phyloP scores from a whole-genome alignment of 2,888 invertebrate genomes.

The Dicyrtoma fusca region DNA sequence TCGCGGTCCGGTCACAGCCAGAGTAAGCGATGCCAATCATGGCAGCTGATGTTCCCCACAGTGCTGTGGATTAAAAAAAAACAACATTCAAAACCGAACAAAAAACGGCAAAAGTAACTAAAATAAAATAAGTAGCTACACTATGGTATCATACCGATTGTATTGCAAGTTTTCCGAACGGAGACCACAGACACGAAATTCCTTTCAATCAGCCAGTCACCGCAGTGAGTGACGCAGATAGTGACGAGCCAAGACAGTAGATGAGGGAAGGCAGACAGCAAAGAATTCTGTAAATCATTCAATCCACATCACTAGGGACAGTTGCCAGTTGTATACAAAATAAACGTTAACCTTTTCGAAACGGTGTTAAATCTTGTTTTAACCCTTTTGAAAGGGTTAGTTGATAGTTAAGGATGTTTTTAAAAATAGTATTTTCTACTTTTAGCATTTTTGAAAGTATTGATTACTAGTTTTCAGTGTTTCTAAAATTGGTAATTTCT shows the following conservation, averaged over 20 bases:
- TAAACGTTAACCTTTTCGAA: too few species aligned
- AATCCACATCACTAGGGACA: too few species aligned
- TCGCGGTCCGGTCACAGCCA: slow-evolving; percentile 53
- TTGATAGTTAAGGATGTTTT: too few species aligned
- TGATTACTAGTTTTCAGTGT: too few species aligned
- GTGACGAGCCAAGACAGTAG: slow-evolving; percentile 42
- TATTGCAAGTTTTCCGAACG: slow-evolving; percentile 47
- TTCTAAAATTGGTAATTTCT: too few species aligned
- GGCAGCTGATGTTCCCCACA: slow-evolving; percentile 55
- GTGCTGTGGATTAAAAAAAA: slow-evolving; percentile 15
- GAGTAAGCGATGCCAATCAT: slow-evolving; percentile 55
- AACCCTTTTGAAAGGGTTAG: too few species aligned
- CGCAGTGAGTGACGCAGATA: slow-evolving; percentile 36
- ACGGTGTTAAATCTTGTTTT: too few species aligned
- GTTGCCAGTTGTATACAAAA: too few species aligned
- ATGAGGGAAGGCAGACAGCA: slow-evolving; percentile 57
- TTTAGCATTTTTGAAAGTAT: too few species aligned
- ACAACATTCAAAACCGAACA: not conserved
- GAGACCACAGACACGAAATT: slow-evolving; percentile 35
- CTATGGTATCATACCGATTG: slow-evolving; percentile 43
- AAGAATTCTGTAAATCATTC: slow-evolving; percentile 55
- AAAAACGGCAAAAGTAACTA: not conserved
- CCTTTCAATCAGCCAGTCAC: slow-evolving; percentile 39
- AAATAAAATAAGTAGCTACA: not conserved
- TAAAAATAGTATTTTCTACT: too few species aligned